These are phyloP conservation scores for Tupaia chinensis DNA, from an alignment of 2,113 vertebrate species.

Conservation along the genomic window DNA sequence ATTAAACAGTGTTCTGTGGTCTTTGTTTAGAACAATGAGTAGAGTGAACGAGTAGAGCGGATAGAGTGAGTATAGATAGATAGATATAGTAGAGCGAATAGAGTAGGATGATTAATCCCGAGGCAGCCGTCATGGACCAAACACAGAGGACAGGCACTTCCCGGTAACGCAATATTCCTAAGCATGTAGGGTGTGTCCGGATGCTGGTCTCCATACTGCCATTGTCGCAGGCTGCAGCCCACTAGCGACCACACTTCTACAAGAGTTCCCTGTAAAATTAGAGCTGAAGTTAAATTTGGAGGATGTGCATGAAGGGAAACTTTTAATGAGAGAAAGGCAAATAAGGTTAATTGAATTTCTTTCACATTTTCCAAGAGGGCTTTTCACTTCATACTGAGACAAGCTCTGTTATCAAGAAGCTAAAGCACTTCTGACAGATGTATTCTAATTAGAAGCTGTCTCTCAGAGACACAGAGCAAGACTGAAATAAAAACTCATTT, in stretches of 20 bases:
- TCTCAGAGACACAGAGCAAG: background rate
- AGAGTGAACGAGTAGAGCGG: background rate
- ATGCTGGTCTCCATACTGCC: background rate
- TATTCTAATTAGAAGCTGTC: slow-evolving; percentile 30
- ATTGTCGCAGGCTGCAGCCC: background rate
- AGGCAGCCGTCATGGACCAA: background rate
- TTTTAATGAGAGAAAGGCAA: background rate
- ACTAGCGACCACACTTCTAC: background rate
- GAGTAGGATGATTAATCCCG: background rate
- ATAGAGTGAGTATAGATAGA: background rate
- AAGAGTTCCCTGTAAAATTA: background rate
- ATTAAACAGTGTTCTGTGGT: background rate
- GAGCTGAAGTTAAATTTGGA: slow-evolving; percentile 19
- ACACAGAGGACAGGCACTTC: background rate
- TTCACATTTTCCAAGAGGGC: background rate
- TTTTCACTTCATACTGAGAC: slow-evolving; percentile 19
- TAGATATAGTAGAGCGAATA: background rate
- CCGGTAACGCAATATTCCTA: background rate
- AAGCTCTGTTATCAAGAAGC: background rate
- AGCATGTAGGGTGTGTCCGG: background rate
- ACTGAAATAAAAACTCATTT: slow-evolving; percentile 12
- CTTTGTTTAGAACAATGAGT: background rate
- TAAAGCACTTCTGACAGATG: background rate
- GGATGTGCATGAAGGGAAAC: background rate
- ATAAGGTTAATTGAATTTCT: slow-evolving; percentile 30